These are phyloP conservation scores for Pagetopsis macropterus DNA, from an alignment of 2,797 vertebrate genomes.

Conservation along the genomic window DNA sequence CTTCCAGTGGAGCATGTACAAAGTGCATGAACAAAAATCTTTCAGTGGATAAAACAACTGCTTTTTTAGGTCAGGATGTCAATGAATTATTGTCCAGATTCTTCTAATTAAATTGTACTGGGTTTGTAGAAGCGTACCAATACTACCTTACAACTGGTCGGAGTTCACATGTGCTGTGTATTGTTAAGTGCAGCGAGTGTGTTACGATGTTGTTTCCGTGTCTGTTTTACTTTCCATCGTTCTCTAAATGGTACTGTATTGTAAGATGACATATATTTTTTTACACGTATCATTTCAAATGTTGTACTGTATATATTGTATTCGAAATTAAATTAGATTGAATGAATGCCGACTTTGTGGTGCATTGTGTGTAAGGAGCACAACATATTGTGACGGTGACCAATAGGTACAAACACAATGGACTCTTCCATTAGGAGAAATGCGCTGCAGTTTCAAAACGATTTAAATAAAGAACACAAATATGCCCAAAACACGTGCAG, in stretches of 20 bases:
- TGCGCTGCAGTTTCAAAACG: no score
- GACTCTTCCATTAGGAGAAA: no score
- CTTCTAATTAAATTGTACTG: slow-evolving; percentile 64
- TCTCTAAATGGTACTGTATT: slow-evolving; percentile 83
- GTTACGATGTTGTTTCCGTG: slow-evolving; percentile 74
- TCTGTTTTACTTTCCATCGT: slow-evolving; percentile 69
- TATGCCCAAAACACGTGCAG: no score
- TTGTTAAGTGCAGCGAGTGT: slow-evolving; percentile 70
- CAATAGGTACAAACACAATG: no score
- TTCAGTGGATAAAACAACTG: slow-evolving; percentile 65
- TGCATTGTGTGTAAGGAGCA: slow-evolving; percentile 21
- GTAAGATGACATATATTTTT: slow-evolving; percentile 88
- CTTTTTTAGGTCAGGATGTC: slow-evolving; percentile 61
- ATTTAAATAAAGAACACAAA: no score
- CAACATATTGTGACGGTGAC: slow-evolving; percentile 4
- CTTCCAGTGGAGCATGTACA: slow-evolving; percentile 79
- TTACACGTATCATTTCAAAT: slow-evolving; percentile 82
- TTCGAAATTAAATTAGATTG: slow-evolving; percentile 76
- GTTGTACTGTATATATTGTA: slow-evolving; percentile 83
- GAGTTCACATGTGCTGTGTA: slow-evolving; percentile 63
- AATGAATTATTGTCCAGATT: slow-evolving; percentile 67
- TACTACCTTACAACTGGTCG: slow-evolving; percentile 62
- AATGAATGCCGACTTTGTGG: slow-evolving; percentile 67
- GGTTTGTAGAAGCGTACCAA: slow-evolving; percentile 67
- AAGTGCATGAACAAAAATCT: slow-evolving; percentile 80